Conservation (phyloP, 2,888 invertebrate genomes). For the Volucella bombylans region DNA sequence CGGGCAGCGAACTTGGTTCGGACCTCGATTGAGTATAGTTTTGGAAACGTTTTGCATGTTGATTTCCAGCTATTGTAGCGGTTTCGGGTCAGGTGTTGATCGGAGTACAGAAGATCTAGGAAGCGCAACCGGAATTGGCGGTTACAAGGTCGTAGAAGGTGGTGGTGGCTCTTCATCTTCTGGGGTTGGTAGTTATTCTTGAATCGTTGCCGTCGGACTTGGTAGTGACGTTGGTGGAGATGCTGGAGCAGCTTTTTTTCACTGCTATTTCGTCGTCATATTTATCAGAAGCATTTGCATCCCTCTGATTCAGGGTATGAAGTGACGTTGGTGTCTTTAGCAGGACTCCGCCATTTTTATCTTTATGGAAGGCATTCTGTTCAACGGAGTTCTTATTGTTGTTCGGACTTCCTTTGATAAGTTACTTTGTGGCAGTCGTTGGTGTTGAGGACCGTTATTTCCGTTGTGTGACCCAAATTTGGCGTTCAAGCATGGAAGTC, state of each 20-base stretch:
- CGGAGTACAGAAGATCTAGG: constrained; percentile 13
- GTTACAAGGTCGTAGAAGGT: constrained; percentile 23
- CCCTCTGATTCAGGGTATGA: constrained; percentile 65
- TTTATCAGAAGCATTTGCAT: constrained; percentile 62
- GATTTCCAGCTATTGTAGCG: constrained; percentile 27
- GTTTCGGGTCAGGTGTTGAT: constrained; percentile 27
- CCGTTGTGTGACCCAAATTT: constrained; percentile 76
- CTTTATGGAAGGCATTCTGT: constrained; percentile 43
- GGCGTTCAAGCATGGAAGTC: constrained; percentile 81
- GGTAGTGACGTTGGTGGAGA: constrained; percentile 65
- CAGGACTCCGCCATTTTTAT: constrained; percentile 51
- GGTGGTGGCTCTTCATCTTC: constrained; percentile 49
- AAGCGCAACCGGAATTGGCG: constrained; percentile 29
- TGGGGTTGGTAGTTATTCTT: constrained; percentile 56
- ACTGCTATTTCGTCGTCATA: constrained; percentile 76
- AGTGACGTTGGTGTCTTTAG: constrained; percentile 67
- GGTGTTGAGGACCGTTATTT: constrained; percentile 45
- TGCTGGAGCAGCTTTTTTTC: constrained; percentile 67
- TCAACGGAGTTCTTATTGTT: constrained; percentile 57
- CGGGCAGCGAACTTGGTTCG: constrained; percentile 77
- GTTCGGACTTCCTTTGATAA: constrained; percentile 75
- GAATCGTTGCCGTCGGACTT: constrained; percentile 76
- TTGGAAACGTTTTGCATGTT: constrained; percentile 78
- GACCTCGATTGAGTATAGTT: constrained; percentile 79
- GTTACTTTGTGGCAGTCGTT: constrained; percentile 73